Percentiles rank a stretch among this genome's conserved stretches.
Conservation (phyloP, 2,113 vertebrate genomes). For the Gasterosteus aculeatus region DNA sequence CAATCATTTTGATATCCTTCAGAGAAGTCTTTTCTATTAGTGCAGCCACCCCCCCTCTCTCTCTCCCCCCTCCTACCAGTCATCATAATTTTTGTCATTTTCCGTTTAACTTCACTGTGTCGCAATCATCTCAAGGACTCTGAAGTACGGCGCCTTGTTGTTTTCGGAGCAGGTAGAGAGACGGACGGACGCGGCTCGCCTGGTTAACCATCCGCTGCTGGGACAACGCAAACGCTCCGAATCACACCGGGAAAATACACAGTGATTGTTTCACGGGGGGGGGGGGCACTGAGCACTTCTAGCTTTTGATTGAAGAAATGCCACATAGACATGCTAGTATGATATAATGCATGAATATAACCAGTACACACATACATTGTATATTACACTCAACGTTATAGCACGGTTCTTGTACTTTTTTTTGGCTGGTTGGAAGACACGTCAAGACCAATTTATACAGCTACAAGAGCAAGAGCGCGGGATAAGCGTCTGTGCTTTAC, state of each 20-base stretch:
- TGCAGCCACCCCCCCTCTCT: slow-evolving; percentile 10
- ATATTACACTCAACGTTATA: no score
- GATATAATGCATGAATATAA: not conserved
- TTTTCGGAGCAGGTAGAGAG: slow-evolving; percentile 44
- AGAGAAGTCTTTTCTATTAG: slow-evolving; percentile 68
- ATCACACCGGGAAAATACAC: slow-evolving; percentile 42
- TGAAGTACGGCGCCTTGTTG: not conserved
- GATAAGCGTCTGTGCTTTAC: not conserved
- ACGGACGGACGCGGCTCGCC: slow-evolving; percentile 29
- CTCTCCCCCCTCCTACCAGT: slow-evolving; percentile 34
- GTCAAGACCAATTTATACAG: not conserved
- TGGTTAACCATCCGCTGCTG: slow-evolving; percentile 34
- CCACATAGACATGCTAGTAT: not conserved
- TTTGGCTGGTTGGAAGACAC: not conserved
- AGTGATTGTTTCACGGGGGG: not conserved
- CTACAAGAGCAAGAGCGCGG: not conserved
- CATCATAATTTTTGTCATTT: slow-evolving; percentile 74
- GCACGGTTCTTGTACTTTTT: not conserved
- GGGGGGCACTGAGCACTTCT: slow-evolving; percentile 7
- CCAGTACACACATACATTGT: not conserved
- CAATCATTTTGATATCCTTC: slow-evolving; percentile 56
- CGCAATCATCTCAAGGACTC: slow-evolving; percentile 53
- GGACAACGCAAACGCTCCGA: slow-evolving; percentile 22
- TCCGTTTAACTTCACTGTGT: slow-evolving; percentile 53
- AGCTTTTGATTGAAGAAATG: slow-evolving; percentile 12